A percentile compares a stretch with the other conserved stretches of the same genome.
Evolutionary conservation across 1,140 invertebrate species (phyloP).

Genomic region (Myzus persicae): DNA sequence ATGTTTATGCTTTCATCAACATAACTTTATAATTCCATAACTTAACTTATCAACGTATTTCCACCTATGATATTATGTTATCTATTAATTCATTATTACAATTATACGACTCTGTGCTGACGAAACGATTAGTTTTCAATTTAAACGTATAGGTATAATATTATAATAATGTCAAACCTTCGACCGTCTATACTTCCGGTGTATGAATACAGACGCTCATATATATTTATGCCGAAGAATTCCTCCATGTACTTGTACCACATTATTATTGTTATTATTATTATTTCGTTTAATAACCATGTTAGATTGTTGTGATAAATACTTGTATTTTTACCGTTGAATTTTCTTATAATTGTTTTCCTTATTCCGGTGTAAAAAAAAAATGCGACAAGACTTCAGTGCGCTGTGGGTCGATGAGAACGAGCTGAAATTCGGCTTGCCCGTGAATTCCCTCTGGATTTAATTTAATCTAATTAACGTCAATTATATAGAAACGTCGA

Average conservation of each 20-base stretch:
- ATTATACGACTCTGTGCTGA: background rate
- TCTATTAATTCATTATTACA: background rate
- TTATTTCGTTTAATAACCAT: background rate
- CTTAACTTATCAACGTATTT: no score
- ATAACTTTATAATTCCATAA: no score
- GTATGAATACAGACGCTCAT: background rate
- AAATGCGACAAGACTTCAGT: background rate
- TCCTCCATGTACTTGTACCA: background rate
- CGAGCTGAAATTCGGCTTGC: background rate
- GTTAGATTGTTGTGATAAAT: background rate
- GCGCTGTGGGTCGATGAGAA: background rate
- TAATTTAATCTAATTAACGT: slow-evolving; percentile 15
- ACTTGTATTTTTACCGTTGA: background rate
- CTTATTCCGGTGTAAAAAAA: background rate
- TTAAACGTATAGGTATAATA: background rate
- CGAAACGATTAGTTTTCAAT: background rate
- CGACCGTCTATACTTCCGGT: background rate
- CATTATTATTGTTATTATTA: background rate
- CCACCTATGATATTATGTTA: background rate
- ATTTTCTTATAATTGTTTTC: background rate
- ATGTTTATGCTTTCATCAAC: no score
- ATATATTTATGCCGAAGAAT: background rate
- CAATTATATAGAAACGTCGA: slow-evolving; percentile 12
- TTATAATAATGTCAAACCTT: background rate
- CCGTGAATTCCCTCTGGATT: background rate